A percentile compares a stretch with the other conserved stretches of the same genome.
phyloP scores from a whole-genome alignment of 2,113 vertebrate species.

The Balaeniceps rex region DNA sequence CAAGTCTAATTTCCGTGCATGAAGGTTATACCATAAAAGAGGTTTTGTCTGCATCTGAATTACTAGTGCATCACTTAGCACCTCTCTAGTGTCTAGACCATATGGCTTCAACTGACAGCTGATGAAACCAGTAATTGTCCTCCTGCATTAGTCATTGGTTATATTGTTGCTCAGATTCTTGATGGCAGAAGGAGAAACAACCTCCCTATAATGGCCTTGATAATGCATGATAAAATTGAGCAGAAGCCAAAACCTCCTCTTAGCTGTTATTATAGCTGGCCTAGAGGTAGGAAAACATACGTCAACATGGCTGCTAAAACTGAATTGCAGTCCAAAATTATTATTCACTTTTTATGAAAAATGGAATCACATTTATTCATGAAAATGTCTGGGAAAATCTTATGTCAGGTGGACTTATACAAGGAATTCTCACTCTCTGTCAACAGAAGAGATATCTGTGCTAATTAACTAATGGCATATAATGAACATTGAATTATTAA shows the following conservation, averaged over 20 bases:
- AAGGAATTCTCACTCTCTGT: background rate
- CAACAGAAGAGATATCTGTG: background rate
- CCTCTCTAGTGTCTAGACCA: constrained; percentile 4
- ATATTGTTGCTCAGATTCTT: background rate
- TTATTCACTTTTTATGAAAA: background rate
- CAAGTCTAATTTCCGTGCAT: background rate
- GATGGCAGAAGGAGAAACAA: background rate
- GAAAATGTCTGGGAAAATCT: background rate
- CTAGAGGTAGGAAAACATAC: background rate
- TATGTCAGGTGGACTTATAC: background rate
- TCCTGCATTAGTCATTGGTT: constrained; percentile 18
- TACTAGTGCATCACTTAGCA: constrained; percentile 8
- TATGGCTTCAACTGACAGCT: constrained; percentile 47
- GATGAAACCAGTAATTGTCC: constrained; percentile 35
- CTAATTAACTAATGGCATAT: background rate
- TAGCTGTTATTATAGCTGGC: background rate
- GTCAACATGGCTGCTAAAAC: background rate
- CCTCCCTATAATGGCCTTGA: background rate
- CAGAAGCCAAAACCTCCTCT: background rate
- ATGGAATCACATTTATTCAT: background rate
- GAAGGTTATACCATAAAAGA: background rate
- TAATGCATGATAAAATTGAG: background rate
- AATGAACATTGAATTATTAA: background rate
- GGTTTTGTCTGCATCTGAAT: background rate
- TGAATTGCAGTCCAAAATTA: background rate